Base-by-base conservation (phyloP, 2,888 invertebrate species). In the Deilephila porcellus region DNA sequence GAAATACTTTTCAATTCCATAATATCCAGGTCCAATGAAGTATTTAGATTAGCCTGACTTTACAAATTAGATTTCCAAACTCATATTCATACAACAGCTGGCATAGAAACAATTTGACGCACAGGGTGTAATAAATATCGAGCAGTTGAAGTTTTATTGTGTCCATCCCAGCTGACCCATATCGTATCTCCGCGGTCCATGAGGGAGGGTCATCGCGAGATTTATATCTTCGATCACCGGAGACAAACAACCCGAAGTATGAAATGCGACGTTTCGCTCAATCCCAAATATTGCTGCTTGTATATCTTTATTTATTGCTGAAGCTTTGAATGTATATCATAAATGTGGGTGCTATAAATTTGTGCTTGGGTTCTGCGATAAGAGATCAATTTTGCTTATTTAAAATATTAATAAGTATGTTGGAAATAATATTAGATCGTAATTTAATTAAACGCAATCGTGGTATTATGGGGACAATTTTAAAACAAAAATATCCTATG, bases 161-260 rank as follows among this genome's bases (percentile, higher is more conserved):
- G 85, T 87, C 88, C 85, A 85, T 87, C 84, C 87, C 88, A 88
- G 84, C 87, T 91, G 89, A 88, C 87, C 88, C 82, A 87, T 87
- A 87, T 86, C 84, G 80, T 85, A 87, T 87, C 86, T 86, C 80
- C 77, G 73, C 77, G 78, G 83, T 82, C 86, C 83, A 88, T 85
- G 85, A 86, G 84, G 86, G 88, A 89, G 90, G 91, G 90, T 90
- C 90, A 90, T 88, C 83, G 82, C 80, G 82, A 88, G 89, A 91
- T 91, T 91, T 91, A 90, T 90, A 87, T 84, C 84, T 85, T 80
- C 79, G 81, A 81, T 86, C 88, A 86, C 85, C 82, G 76, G 84
- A 90, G 90, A 91, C 86, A 86, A 88, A 91, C 83, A 83, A 83
- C 82, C 85, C 76, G 82, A 86, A 85, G 81, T 88, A 89, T 87